Conservation (phyloP, 1,140 invertebrate genomes). For the Philopotamus ludificatus region DNA sequence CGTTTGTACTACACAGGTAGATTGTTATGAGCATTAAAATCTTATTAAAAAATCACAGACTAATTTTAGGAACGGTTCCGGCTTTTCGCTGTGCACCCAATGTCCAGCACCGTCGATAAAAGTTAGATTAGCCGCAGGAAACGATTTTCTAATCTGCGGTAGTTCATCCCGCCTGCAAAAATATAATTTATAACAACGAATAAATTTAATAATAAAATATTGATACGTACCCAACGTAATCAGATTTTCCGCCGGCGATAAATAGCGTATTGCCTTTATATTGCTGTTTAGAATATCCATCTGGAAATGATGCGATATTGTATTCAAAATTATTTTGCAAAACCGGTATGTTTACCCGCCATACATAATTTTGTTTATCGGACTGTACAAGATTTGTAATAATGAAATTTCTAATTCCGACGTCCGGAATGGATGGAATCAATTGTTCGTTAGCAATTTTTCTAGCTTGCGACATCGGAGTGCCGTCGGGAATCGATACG, state of each 20-base stretch:
- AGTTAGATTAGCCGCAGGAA: conserved; percentile 72
- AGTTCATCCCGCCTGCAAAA: conserved; percentile 64
- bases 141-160: conserved; percentile 67
- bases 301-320: conserved; percentile 65
- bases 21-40: not conserved
- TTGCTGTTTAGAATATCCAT: conserved; percentile 49
- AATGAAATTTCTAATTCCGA: conserved; percentile 64
- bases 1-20: not conserved
- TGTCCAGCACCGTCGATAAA: conserved; percentile 82
- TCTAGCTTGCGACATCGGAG: conserved; percentile 67
- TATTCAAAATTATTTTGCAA: conserved; percentile 65
- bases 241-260: conserved; percentile 75
- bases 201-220: not conserved
- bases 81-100: conserved; percentile 91
- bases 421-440: conserved; percentile 47
- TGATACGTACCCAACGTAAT: conserved; percentile 70
- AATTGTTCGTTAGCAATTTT: conserved; percentile 54
- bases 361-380: conserved; percentile 62
- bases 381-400: conserved; percentile 75
- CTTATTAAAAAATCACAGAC: conserved; percentile 55
- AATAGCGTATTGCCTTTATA: conserved; percentile 76
- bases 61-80: conserved; percentile 71
- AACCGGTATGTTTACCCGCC: conserved; percentile 73
- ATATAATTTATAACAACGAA: conserved; percentile 32
- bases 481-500: conserved; percentile 58